These are phyloP conservation scores for Rana temporaria DNA, from an alignment of 2,113 vertebrate species.

Conservation along the genomic window DNA sequence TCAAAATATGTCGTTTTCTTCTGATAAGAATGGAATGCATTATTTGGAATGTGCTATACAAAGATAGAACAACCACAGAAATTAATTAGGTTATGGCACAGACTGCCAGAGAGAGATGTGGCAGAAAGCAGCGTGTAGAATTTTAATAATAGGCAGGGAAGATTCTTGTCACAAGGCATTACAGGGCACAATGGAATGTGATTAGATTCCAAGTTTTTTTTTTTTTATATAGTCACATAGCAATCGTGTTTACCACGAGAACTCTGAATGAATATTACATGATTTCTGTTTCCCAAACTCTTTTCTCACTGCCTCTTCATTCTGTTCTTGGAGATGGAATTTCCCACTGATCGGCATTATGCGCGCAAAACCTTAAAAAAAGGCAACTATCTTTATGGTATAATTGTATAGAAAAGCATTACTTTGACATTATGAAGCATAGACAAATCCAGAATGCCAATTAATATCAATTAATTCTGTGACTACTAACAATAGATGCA, in stretches of 20 bases:
- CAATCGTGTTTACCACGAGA: conserved; percentile 47
- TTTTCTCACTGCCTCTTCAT: conserved; percentile 25
- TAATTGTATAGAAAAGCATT: neutral
- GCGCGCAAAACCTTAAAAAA: conserved; percentile 5
- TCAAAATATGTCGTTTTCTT: conserved; percentile 49
- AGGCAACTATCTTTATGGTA: neutral
- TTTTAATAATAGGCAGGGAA: conserved; percentile 57
- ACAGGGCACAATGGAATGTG: conserved; percentile 55
- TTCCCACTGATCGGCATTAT: conserved; percentile 34
- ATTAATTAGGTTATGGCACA: conserved; percentile 51
- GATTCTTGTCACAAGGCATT: conserved; percentile 58
- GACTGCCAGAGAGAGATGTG: conserved; percentile 49
- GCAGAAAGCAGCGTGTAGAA: conserved; percentile 52
- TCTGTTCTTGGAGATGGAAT: conserved; percentile 35
- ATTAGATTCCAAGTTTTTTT: conserved; percentile 50
- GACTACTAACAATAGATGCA: too few species aligned
- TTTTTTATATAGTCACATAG: conserved; percentile 45
- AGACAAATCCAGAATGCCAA: too few species aligned
- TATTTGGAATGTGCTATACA: conserved; percentile 44
- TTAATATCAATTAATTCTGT: too few species aligned
- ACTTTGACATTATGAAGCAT: too few species aligned
- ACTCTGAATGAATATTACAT: conserved; percentile 51
- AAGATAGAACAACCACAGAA: conserved; percentile 48
- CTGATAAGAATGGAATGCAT: conserved; percentile 40
- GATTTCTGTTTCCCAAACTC: conserved; percentile 39